These are phyloP conservation scores for Antheraea mylitta DNA, from an alignment of 1,140 invertebrate species.

Conservation along the genomic window DNA sequence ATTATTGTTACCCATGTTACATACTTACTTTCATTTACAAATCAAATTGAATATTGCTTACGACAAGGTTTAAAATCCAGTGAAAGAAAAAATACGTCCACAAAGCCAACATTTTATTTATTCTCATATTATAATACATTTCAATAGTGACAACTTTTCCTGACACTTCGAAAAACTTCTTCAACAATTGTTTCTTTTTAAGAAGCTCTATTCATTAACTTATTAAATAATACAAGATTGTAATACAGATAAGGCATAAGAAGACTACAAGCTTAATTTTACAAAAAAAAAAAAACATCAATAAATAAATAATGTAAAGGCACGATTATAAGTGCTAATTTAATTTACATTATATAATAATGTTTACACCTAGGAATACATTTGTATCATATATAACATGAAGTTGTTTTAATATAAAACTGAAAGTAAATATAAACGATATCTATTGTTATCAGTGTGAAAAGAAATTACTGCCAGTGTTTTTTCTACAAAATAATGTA, in stretches of 20 bases:
- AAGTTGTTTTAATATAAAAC: not conserved
- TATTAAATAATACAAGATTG: not conserved
- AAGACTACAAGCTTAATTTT: slow-evolving; percentile 39
- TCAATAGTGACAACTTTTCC: slow-evolving; percentile 21
- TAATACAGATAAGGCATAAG: not conserved
- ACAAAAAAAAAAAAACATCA: slow-evolving; percentile 58
- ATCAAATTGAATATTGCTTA: too few species aligned
- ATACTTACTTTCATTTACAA: too few species aligned
- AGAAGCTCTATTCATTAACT: slow-evolving; percentile 24
- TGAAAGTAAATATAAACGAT: not conserved
- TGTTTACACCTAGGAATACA: not conserved
- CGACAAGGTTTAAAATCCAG: slow-evolving; percentile 13
- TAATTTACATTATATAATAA: slow-evolving; percentile 31
- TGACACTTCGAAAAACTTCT: slow-evolving; percentile 21
- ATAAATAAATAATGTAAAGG: slow-evolving; percentile 59
- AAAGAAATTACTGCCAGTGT: not conserved
- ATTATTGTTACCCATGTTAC: too few species aligned
- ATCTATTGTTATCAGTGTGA: not conserved
- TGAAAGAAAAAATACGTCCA: slow-evolving; percentile 21
- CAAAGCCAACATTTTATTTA: slow-evolving; percentile 45
- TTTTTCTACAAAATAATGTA: not conserved
- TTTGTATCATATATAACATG: not conserved
- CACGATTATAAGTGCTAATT: slow-evolving; percentile 24
- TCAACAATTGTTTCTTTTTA: slow-evolving; percentile 29
- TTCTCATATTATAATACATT: slow-evolving; percentile 33